These are phyloP conservation scores for Australoheros facetus DNA, from an alignment of 2,797 vertebrate genomes.

Conservation along the genomic window DNA sequence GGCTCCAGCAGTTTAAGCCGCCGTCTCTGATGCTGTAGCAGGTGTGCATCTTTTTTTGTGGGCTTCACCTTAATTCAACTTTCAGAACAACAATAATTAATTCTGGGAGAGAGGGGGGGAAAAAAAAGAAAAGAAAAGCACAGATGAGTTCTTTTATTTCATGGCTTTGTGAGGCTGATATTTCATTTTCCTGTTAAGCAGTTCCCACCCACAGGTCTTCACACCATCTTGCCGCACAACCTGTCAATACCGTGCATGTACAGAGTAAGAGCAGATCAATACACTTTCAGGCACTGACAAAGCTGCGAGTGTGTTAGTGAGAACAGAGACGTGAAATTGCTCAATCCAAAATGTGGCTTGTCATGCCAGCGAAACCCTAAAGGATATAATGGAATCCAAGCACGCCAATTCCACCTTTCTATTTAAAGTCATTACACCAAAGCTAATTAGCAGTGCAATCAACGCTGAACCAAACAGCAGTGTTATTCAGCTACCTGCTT, in stretches of 20 bases:
- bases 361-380: slow-evolving; percentile 5
- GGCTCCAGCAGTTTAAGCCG: slow-evolving; percentile 64
- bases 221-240: slow-evolving; percentile 20
- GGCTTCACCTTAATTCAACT: slow-evolving; percentile 59
- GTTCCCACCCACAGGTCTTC: slow-evolving; percentile 34
- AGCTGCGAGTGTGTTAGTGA: slow-evolving; percentile 15
- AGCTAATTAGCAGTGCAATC: slow-evolving; percentile 60
- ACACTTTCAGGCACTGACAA: slow-evolving; percentile 20
- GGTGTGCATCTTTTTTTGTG: slow-evolving; percentile 58
- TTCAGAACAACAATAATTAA: slow-evolving; percentile 20
- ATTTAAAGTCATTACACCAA: slow-evolving; percentile 47
- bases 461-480: slow-evolving; percentile 14
- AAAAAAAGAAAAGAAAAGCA: background rate
- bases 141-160: background rate
- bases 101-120: background rate
- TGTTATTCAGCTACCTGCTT: slow-evolving; percentile 36
- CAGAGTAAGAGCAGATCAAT: slow-evolving; percentile 49
- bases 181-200: slow-evolving; percentile 29
- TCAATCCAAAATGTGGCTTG: slow-evolving; percentile 16
- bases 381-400: slow-evolving; percentile 26
- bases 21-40: slow-evolving; percentile 48
- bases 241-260: slow-evolving; percentile 48
- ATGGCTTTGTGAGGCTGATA: slow-evolving; percentile 11
- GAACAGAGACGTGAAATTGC: slow-evolving; percentile 38
- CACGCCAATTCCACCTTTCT: slow-evolving; percentile 45